These are phyloP conservation scores for Sminthopsis crassicaudata DNA, from an alignment of 2,113 vertebrate genomes.

Conservation along the genomic window DNA sequence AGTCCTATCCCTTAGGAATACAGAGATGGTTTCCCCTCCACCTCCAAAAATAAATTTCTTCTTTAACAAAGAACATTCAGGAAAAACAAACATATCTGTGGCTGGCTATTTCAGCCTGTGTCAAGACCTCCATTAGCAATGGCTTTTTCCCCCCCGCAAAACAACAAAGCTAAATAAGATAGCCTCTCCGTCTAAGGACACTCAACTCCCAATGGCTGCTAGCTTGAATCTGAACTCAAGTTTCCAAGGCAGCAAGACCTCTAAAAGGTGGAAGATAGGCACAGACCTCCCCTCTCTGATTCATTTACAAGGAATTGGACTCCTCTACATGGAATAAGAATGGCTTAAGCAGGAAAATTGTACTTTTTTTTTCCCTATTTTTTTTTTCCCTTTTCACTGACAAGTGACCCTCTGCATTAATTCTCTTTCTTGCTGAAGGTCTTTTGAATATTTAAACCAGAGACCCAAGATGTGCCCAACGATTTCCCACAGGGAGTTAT, in stretches of 20 bases:
- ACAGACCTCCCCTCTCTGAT: background rate
- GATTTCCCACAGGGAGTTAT: slow-evolving; percentile 63
- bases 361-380: background rate
- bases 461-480: slow-evolving; percentile 47
- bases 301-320: background rate
- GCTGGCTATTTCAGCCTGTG: slow-evolving; percentile 19
- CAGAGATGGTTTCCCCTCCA: background rate
- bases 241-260: background rate
- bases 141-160: slow-evolving; percentile 7
- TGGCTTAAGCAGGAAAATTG: background rate
- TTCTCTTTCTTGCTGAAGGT: slow-evolving; percentile 69
- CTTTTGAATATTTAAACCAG: slow-evolving; percentile 74
- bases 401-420: slow-evolving; percentile 64
- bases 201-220: background rate
- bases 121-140: slow-evolving; percentile 52
- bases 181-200: background rate
- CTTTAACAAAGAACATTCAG: slow-evolving; percentile 33
- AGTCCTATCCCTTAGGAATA: background rate
- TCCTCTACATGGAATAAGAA: background rate
- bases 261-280: no score
- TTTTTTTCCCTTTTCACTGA: background rate
- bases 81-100: slow-evolving; percentile 50
- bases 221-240: background rate
- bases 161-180: slow-evolving; percentile 14
- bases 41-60: slow-evolving; percentile 10